These are phyloP conservation scores for Macrosoma leucophasiata DNA, from an alignment of 2,888 invertebrate genomes.

Conservation along the genomic window DNA sequence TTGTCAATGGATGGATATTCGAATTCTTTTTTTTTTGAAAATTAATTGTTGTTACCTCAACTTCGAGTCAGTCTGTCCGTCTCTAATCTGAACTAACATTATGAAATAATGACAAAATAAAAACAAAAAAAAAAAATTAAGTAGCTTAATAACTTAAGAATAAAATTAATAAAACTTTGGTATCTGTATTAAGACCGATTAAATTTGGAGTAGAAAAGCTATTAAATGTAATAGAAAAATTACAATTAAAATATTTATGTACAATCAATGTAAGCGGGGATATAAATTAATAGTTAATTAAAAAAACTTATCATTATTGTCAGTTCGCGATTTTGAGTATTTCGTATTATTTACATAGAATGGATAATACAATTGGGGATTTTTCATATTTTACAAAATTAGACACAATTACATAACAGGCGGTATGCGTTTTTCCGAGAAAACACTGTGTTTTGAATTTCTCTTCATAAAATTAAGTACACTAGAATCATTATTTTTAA, in stretches of 20 bases:
- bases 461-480: no score
- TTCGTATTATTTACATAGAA: conserved; percentile 46
- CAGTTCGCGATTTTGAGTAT: conserved; percentile 72
- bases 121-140: conserved; percentile 49
- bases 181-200: conserved; percentile 73
- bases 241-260: conserved; percentile 58
- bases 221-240: conserved; percentile 54
- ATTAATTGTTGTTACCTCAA: conserved; percentile 29
- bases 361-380: conserved; percentile 25
- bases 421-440: conserved; percentile 9
- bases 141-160: conserved; percentile 64
- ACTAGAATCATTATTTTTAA: no score
- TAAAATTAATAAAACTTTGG: conserved; percentile 73
- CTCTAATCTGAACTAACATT: conserved; percentile 23
- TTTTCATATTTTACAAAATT: conserved; percentile 10
- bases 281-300: conserved; percentile 58
- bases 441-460: conserved; percentile 18
- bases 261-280: conserved; percentile 48
- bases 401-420: conserved; percentile 10
- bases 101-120: conserved; percentile 45
- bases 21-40: conserved; percentile 31
- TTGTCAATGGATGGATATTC: conserved; percentile 66
- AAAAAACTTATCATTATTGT: conserved; percentile 69
- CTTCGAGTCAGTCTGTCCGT: conserved; percentile 28
- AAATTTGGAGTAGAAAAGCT: conserved; percentile 66